phyloP scores from a whole-genome alignment of 2,888 invertebrate genomes.

The Drosophila kuntzei region DNA sequence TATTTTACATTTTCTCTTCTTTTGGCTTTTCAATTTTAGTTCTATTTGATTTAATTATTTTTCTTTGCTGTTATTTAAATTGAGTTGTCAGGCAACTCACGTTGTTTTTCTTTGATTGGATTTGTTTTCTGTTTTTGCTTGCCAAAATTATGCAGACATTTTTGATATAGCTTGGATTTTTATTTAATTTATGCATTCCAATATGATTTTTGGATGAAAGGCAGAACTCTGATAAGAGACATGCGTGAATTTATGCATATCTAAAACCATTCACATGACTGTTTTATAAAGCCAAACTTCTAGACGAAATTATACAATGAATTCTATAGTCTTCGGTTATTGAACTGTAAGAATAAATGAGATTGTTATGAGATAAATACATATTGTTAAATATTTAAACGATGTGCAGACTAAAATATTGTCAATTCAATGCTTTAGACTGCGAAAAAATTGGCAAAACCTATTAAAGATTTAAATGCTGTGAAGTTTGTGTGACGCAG shows the following conservation, averaged over 20 bases:
- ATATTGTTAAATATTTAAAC: slow-evolving; percentile 16
- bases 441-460: not conserved
- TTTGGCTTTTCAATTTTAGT: slow-evolving; percentile 26
- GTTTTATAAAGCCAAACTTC: not conserved
- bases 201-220: slow-evolving; percentile 35
- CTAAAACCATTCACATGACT: slow-evolving; percentile 10
- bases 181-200: slow-evolving; percentile 53
- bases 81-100: slow-evolving; percentile 56
- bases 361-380: not conserved
- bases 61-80: slow-evolving; percentile 56
- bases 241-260: slow-evolving; percentile 50
- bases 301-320: slow-evolving; percentile 8
- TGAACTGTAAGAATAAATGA: slow-evolving; percentile 42
- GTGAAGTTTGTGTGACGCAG: not conserved
- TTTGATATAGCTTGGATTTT: slow-evolving; percentile 39
- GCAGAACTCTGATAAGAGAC: slow-evolving; percentile 33
- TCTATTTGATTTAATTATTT: slow-evolving; percentile 66
- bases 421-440: not conserved
- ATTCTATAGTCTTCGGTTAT: slow-evolving; percentile 43
- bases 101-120: slow-evolving; percentile 54
- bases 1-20: slow-evolving; percentile 16
- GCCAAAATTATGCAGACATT: slow-evolving; percentile 63
- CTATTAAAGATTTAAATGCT: not conserved
- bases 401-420: not conserved
- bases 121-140: slow-evolving; percentile 21